Conservation (phyloP, 2,888 invertebrate genomes). For the Eurois occulta region DNA sequence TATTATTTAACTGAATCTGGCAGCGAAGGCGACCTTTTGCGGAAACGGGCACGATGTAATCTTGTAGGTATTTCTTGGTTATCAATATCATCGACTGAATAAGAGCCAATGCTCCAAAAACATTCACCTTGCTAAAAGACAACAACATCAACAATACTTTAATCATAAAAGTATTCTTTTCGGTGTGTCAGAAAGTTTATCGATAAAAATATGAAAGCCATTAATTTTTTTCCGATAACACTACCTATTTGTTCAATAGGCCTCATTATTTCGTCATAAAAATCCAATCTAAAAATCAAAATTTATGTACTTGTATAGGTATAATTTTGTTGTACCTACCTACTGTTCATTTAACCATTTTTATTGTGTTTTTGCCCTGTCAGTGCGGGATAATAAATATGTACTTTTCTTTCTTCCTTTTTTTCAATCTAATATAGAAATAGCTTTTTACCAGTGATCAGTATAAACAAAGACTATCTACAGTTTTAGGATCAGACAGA, state of each 20-base stretch:
- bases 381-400: no score
- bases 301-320: no score
- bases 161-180: not conserved
- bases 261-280: slow-evolving; percentile 2
- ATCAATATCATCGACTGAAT: not conserved
- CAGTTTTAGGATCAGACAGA: not conserved
- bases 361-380: no score
- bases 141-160: not conserved
- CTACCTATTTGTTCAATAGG: not conserved
- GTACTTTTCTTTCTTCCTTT: no score
- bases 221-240: not conserved
- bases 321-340: no score
- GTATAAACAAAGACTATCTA: not conserved
- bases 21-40: not conserved
- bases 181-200: not conserved
- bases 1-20: not conserved
- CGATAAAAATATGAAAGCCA: not conserved
- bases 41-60: not conserved
- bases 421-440: not conserved
- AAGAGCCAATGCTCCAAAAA: not conserved
- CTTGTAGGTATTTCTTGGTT: not conserved
- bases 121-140: not conserved
- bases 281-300: not conserved
- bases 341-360: no score
- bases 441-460: not conserved